phyloP scores from a whole-genome alignment of 2,113 vertebrate genomes.

The Heterotilapia buettikoferi region DNA sequence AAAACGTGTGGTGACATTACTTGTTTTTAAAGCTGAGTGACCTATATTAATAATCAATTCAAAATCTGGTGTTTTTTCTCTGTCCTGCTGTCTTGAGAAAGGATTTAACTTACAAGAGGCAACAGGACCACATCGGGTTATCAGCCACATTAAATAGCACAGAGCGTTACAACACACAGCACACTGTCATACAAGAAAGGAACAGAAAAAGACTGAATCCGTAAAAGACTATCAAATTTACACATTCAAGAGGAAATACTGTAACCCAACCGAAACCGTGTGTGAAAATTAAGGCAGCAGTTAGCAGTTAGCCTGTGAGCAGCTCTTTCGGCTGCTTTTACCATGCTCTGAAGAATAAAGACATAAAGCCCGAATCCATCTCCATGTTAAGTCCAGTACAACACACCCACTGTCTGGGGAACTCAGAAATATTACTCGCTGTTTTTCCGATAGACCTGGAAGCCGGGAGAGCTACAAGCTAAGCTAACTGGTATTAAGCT shows the following conservation, averaged over 20 bases:
- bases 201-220: neutral
- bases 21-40: neutral
- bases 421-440: neutral
- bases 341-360: neutral
- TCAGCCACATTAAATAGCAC: neutral
- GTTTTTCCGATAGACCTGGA: neutral
- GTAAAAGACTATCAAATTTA: neutral
- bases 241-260: neutral
- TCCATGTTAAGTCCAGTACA: neutral
- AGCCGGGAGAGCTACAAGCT: neutral
- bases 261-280: neutral
- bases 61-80: neutral
- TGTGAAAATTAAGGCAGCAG: neutral
- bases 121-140: neutral
- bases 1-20: neutral
- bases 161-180: neutral
- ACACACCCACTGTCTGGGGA: accelerated
- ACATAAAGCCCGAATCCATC: neutral
- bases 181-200: neutral
- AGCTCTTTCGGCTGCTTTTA: neutral
- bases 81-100: neutral
- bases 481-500: neutral
- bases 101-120: neutral
- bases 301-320: neutral
- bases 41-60: neutral